These are phyloP conservation scores for Cervus canadensis DNA, from an alignment of 2,113 vertebrate species.

Conservation along the genomic window DNA sequence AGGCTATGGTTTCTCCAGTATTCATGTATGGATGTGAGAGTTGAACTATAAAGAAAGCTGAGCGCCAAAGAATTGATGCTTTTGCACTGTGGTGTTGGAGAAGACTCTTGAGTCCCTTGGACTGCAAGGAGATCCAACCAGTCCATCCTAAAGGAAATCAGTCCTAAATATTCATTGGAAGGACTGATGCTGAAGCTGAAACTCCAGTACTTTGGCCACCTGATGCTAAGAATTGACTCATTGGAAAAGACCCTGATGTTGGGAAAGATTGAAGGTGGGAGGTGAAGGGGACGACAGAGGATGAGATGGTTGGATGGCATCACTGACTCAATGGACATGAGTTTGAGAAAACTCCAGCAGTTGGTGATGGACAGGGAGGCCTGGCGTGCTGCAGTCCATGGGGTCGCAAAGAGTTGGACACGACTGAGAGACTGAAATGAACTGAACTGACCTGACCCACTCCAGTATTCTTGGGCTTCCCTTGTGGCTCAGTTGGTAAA, in stretches of 20 bases:
- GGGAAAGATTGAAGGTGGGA: not conserved
- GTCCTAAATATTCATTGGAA: not conserved
- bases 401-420: not conserved
- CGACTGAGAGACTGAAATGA: fast-evolving
- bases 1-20: not conserved
- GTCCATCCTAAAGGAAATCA: not conserved
- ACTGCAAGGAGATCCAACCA: not conserved
- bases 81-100: not conserved
- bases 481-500: not conserved
- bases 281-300: not conserved
- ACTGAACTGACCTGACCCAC: not conserved
- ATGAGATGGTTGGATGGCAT: not conserved
- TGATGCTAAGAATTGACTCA: not conserved
- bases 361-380: not conserved
- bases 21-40: not conserved
- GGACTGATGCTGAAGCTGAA: not conserved
- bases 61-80: not conserved
- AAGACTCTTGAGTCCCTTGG: not conserved
- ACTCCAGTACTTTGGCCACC: not conserved
- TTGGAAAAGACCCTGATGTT: not conserved
- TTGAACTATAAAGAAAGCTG: not conserved
- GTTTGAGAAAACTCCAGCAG: not conserved
- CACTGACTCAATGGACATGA: not conserved
- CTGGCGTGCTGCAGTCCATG: not conserved
- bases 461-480: not conserved